These are phyloP conservation scores for Himalopsyche phryganea DNA, from an alignment of 1,140 invertebrate genomes.

Conservation along the genomic window DNA sequence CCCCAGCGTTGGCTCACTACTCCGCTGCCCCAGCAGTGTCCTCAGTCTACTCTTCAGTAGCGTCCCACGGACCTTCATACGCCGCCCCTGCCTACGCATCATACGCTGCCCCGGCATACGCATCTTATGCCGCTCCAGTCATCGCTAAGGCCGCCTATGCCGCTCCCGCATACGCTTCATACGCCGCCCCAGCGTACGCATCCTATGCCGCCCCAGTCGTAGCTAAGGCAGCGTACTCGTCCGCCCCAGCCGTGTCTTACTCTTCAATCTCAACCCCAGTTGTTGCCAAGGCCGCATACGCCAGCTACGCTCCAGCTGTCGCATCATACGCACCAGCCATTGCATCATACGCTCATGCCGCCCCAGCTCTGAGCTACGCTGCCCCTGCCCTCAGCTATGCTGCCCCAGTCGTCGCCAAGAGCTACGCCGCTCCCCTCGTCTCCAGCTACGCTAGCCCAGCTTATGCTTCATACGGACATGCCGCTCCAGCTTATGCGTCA, in stretches of 20 bases:
- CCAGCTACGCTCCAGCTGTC: conserved; percentile 35
- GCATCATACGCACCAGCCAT: background rate
- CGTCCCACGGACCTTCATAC: conserved; percentile 36
- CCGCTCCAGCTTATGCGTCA: conserved; percentile 35
- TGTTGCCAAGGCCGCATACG: conserved; percentile 51
- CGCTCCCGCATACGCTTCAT: conserved; percentile 17
- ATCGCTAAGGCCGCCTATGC: conserved; percentile 7
- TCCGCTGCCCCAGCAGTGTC: conserved; percentile 10
- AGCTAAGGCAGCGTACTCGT: conserved; percentile 34
- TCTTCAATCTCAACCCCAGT: conserved; percentile 41
- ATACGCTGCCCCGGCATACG: conserved; percentile 30
- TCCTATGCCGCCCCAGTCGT: conserved; percentile 39
- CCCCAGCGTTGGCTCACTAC: conserved; percentile 17
- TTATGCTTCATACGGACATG: conserved; percentile 14
- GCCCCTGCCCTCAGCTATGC: conserved; percentile 34
- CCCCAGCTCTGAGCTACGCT: conserved; percentile 34
- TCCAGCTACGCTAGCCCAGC: conserved; percentile 27
- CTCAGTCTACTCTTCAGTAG: conserved; percentile 6
- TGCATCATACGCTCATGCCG: conserved; percentile 20
- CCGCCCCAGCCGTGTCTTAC: conserved; percentile 18
- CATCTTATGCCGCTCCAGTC: conserved; percentile 32
- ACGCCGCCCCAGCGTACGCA: conserved; percentile 32
- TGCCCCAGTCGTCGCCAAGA: conserved; percentile 36
- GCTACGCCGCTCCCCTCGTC: conserved; percentile 33
- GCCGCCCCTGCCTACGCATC: conserved; percentile 36